Evolutionary conservation across 2,797 vertebrate species (phyloP).

Genomic region (Steatocranus sp.): DNA sequence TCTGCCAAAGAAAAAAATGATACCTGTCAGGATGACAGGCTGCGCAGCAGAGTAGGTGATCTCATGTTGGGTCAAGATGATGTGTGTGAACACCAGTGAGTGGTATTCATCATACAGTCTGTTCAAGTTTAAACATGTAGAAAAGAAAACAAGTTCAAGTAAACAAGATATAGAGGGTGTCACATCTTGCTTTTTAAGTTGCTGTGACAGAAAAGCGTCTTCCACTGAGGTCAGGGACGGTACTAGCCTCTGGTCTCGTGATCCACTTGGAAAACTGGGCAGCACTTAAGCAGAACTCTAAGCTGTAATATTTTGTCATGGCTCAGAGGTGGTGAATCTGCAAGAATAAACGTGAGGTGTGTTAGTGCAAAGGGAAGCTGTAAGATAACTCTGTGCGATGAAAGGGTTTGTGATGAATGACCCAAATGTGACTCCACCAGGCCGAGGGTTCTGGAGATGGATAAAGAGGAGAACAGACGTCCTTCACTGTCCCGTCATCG

Average conservation of each 20-base stretch:
- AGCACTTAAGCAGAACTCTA: not conserved
- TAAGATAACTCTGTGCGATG: not conserved
- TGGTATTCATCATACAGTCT: not conserved
- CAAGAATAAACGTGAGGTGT: not conserved
- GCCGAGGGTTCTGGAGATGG: slow-evolving; percentile 96
- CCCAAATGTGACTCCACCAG: slow-evolving; percentile 57
- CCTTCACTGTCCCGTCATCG: slow-evolving; percentile 73
- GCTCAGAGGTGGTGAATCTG: not conserved
- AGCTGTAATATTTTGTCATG: not conserved
- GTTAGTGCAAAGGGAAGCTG: not conserved
- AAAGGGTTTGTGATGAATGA: not conserved
- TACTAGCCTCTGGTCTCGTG: not conserved
- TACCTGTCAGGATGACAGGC: not conserved
- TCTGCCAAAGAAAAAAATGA: not conserved
- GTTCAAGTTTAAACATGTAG: not conserved
- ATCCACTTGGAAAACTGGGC: not conserved
- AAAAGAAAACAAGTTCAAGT: not conserved
- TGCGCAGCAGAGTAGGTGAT: not conserved
- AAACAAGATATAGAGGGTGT: not conserved
- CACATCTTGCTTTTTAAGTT: not conserved
- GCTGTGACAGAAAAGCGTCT: not conserved
- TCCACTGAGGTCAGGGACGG: not conserved
- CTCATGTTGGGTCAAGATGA: not conserved
- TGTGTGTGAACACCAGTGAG: not conserved
- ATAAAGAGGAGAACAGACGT: slow-evolving; percentile 95